Evolutionary conservation across 1,140 invertebrate species (phyloP).

Genomic region (Drosophila oshimai): DNA sequence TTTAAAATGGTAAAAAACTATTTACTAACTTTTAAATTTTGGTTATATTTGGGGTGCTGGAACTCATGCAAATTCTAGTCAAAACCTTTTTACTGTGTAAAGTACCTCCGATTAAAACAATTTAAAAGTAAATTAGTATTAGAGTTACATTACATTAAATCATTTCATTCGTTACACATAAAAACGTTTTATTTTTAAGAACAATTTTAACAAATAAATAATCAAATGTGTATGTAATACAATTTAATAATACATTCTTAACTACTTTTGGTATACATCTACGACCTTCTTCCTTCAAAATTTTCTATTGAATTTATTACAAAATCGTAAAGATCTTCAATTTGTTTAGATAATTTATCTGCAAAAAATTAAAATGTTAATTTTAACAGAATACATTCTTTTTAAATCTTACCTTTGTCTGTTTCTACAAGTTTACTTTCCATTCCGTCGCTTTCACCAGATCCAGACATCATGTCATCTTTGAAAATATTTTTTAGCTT

Average conservation of each 20-base stretch:
- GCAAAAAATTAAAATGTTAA: slow-evolving; percentile 13
- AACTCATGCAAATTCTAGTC: no score
- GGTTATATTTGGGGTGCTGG: no score
- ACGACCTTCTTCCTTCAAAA: slow-evolving; percentile 39
- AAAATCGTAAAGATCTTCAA: slow-evolving; percentile 65
- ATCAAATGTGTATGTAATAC: slow-evolving; percentile 17
- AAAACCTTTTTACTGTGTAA: no score
- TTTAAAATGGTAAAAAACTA: no score
- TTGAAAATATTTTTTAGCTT: slow-evolving; percentile 84
- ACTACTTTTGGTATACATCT: slow-evolving; percentile 10
- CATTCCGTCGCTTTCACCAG: slow-evolving; percentile 49
- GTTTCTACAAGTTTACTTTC: slow-evolving; percentile 59
- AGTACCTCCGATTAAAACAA: no score
- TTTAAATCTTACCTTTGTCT: slow-evolving; percentile 53
- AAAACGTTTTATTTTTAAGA: slow-evolving; percentile 2
- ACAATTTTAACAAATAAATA: slow-evolving; percentile 25
- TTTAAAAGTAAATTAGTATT: no score
- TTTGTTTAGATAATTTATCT: slow-evolving; percentile 62
- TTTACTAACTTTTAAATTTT: no score
- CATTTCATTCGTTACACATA: not conserved
- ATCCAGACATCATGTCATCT: slow-evolving; percentile 46
- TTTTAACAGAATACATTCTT: not conserved
- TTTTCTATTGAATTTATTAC: slow-evolving; percentile 51
- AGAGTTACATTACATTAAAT: not conserved
- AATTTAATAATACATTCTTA: slow-evolving; percentile 11